Conservation (phyloP, 2,113 vertebrate species). For the Xenus cinereus region DNA sequence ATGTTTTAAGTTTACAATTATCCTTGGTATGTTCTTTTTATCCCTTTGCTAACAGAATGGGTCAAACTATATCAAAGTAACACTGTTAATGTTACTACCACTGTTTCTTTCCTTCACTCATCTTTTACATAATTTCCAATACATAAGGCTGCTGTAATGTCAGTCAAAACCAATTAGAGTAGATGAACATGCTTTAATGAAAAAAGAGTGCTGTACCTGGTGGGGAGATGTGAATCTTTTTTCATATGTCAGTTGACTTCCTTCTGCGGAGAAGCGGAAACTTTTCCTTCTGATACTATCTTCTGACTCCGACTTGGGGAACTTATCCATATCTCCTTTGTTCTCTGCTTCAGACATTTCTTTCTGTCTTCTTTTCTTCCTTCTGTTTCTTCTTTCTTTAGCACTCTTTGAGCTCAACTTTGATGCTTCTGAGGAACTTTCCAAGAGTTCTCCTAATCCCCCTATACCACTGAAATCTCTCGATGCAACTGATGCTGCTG, state of each 20-base stretch:
- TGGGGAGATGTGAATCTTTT: conserved; percentile 86
- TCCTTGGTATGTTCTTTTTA: not conserved
- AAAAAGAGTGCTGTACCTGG: conserved; percentile 79
- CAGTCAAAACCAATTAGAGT: not conserved
- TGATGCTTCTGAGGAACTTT: conserved; percentile 90
- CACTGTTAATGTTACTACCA: not conserved
- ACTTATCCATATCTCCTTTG: conserved; percentile 75
- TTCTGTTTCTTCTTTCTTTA: conserved; percentile 92
- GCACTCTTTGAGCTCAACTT: conserved; percentile 96
- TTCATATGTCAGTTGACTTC: conserved; percentile 83
- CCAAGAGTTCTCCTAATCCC: conserved; percentile 80
- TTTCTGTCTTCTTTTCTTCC: conserved; percentile 85
- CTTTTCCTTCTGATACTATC: conserved; percentile 82
- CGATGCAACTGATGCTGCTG: conserved; percentile 77
- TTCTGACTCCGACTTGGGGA: conserved; percentile 86
- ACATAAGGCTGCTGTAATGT: not conserved
- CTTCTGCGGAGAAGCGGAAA: conserved; percentile 83
- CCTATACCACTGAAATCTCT: conserved; percentile 80
- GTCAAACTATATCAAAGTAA: not conserved
- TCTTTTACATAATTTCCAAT: not conserved
- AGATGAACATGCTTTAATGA: not conserved
- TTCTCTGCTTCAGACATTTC: conserved; percentile 77
- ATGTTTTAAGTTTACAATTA: not conserved
- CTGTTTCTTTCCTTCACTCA: not conserved
- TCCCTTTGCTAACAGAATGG: not conserved